Percentiles rank a stretch among this genome's conserved stretches.
These are phyloP conservation scores for Steinernema hermaphroditum DNA, from an alignment of 2,888 invertebrate genomes.

Conservation along the genomic window DNA sequence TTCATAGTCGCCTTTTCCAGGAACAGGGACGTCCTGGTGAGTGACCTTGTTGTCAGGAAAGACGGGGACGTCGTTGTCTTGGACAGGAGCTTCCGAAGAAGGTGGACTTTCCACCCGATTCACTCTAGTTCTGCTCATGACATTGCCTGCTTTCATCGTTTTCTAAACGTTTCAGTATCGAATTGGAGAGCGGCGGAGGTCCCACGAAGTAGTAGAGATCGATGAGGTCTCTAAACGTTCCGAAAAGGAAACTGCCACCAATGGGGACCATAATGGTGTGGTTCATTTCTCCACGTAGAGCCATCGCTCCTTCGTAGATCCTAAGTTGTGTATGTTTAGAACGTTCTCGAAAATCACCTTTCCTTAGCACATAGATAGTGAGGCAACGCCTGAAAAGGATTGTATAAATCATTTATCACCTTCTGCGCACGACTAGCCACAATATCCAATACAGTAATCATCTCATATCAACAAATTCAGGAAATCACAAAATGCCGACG, in stretches of 20 bases:
- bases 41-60: not conserved
- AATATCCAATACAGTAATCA: too few relatives aligned
- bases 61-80: constrained; percentile 10
- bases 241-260: constrained; percentile 7
- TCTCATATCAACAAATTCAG: too few relatives aligned
- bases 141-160: not conserved
- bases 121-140: not conserved
- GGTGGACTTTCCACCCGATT: too few relatives aligned
- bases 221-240: constrained; percentile 7
- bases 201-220: constrained; percentile 20
- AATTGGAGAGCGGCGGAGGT: not conserved
- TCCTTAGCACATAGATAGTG: too few relatives aligned
- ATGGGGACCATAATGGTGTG: not conserved
- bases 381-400: too few relatives aligned
- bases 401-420: too few relatives aligned
- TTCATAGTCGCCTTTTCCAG: not conserved
- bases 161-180: not conserved
- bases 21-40: not conserved
- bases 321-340: too few relatives aligned
- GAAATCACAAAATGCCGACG: not conserved
- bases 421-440: too few relatives aligned
- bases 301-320: too few relatives aligned
- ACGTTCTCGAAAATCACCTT: too few relatives aligned
- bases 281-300: too few relatives aligned
- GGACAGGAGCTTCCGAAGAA: too few relatives aligned